Evolutionary conservation across 1,140 invertebrate genomes (phyloP).

Genomic region (Phocides pigmalion): DNA sequence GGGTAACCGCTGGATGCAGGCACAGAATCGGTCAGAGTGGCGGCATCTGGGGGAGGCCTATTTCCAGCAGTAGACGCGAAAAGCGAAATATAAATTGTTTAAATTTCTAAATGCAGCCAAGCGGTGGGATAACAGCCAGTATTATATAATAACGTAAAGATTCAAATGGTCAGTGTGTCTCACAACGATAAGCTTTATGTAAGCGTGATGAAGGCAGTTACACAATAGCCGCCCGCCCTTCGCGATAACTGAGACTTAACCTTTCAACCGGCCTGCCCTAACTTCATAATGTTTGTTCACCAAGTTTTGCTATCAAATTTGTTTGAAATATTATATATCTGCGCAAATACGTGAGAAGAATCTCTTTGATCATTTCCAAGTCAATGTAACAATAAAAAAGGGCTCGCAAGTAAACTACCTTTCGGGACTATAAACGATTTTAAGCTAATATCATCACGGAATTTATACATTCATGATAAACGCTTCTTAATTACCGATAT

Average conservation of each 20-base stretch:
- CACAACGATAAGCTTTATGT: slow-evolving; percentile 39
- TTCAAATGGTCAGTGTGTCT: background rate
- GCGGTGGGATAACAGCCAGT: slow-evolving; percentile 2
- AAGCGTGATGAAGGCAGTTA: slow-evolving; percentile 34
- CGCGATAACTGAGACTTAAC: slow-evolving; percentile 33
- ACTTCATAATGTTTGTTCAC: slow-evolving; percentile 22
- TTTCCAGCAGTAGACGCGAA: no score
- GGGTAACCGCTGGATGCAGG: no score
- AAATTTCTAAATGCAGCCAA: no score
- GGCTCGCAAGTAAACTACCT: no score
- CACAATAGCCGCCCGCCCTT: slow-evolving; percentile 38
- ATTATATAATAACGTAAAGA: background rate
- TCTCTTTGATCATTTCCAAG: background rate
- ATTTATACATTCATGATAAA: no score
- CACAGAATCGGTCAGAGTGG: no score
- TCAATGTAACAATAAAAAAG: no score
- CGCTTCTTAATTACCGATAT: no score
- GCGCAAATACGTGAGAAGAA: background rate
- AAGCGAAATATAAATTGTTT: no score
- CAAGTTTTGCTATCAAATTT: background rate
- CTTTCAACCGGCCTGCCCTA: slow-evolving; percentile 26
- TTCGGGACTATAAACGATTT: no score
- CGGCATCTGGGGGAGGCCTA: no score
- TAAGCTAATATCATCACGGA: no score
- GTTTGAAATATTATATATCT: background rate